Base-by-base conservation (phyloP, 2,888 invertebrate species). In the Lissocephala sabroskyi region DNA sequence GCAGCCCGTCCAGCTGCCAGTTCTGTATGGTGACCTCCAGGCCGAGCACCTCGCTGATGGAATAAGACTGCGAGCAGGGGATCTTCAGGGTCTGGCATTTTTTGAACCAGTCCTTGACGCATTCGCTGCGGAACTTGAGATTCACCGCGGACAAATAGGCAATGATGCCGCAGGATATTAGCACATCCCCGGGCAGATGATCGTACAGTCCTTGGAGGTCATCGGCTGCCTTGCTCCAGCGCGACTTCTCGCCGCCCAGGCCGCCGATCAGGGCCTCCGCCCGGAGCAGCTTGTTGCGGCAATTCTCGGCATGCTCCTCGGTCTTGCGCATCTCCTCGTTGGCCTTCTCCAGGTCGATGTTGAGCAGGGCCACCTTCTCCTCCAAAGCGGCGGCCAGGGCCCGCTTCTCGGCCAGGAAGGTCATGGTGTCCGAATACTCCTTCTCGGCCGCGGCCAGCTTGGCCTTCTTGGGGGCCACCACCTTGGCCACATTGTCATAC, bases 131-230 rank as follows among this genome's bases (percentile, higher is more conserved):
- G 62, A 90, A 90, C 13, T 89, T 87, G 41, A 90, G 87, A 4
- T 93, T 95, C 66, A 95, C 94, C 0, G 96, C 92, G 0, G 95
- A 91, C 44, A 97, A 87, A 84, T 97, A 97, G 0, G 96, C 93
- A 59, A 97, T 95, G 30, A 95, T 89, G 11, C 94, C 96, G 78
- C 92, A 92, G 0, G 96, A 94, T 26, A 97, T 88, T 11, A 97
- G 86, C 65, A 96, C 92, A 84, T 97, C 96, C 0, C 97, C 97
- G 0, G 95, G 92, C 52, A 97, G 86, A 79, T 92, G 91, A 81
- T 95, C 92, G 79, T 90, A 95, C 41, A 91, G 87, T 1, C 84
- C 82, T 82, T 94, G 93, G 33, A 96, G 86, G 66, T 89, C 89
- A 66, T 89, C 88, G 3, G 95, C 95, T 13, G 92, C 92, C 40